phyloP scores from a whole-genome alignment of 2,113 vertebrate species.

The Sphyrna mokarran region DNA sequence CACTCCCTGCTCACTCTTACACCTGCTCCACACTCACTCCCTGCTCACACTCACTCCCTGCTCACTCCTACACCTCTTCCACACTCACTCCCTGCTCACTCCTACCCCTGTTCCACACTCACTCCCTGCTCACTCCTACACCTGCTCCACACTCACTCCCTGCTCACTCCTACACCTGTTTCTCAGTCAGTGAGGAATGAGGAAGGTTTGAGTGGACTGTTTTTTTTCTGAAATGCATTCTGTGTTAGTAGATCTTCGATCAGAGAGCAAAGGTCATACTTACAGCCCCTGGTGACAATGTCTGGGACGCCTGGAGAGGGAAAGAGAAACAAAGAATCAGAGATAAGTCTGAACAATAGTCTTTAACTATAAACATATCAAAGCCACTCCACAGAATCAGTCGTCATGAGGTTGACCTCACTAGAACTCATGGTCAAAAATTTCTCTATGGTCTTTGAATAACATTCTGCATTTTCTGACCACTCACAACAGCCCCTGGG shows the following conservation, averaged over 20 bases:
- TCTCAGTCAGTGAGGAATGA: not conserved
- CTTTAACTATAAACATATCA: not conserved
- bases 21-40: no score
- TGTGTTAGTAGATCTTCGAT: not conserved
- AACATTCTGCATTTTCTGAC: not conserved
- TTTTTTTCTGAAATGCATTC: not conserved
- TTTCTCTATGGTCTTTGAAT: no score
- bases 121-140: no score
- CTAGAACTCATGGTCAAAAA: not conserved
- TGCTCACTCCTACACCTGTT: not conserved
- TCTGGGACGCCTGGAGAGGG: not conserved
- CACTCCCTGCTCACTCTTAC: no score
- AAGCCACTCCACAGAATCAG: not conserved
- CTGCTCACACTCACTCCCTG: no score
- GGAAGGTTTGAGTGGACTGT: not conserved
- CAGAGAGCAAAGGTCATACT: not conserved
- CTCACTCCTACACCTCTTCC: no score
- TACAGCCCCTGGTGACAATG: not conserved
- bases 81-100: no score
- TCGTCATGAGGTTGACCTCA: not conserved
- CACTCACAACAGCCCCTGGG: not conserved
- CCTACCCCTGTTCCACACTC: no score
- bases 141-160: not conserved
- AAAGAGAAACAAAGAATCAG: not conserved
- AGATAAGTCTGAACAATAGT: not conserved